Percentiles rank a stretch among this genome's conserved stretches.
These are phyloP conservation scores for Ophion costatus DNA, from an alignment of 2,888 invertebrate genomes.

Conservation along the genomic window DNA sequence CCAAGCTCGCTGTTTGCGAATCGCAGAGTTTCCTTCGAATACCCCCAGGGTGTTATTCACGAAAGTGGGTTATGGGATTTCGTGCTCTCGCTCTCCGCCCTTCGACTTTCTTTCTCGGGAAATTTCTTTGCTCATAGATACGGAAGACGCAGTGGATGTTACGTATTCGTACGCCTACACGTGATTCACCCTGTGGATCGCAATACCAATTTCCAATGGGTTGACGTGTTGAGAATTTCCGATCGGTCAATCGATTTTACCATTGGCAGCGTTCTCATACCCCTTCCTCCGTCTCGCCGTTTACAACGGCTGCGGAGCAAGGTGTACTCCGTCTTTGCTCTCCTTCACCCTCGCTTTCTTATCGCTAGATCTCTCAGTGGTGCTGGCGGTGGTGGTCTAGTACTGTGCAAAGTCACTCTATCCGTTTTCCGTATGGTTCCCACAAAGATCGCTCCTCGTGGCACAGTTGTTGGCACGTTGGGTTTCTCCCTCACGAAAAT, in stretches of 20 bases:
- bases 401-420: not conserved
- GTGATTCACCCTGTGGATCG: slow-evolving; percentile 59
- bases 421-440: not conserved
- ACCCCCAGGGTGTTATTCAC: slow-evolving; percentile 47
- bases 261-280: slow-evolving; percentile 10
- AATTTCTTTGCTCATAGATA: not conserved
- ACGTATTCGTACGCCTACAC: slow-evolving; percentile 36
- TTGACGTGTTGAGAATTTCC: slow-evolving; percentile 60
- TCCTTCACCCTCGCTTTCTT: not conserved
- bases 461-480: slow-evolving; percentile 31
- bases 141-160: not conserved
- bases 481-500: not conserved
- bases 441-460: not conserved
- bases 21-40: not conserved
- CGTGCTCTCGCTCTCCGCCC: slow-evolving; percentile 27
- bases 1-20: slow-evolving; percentile 8
- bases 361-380: not conserved
- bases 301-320: slow-evolving; percentile 23
- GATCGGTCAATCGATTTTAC: slow-evolving; percentile 59
- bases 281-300: not conserved
- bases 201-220: slow-evolving; percentile 62
- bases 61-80: slow-evolving; percentile 63
- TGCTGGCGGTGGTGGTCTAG: not conserved
- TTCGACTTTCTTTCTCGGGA: not conserved
- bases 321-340: not conserved